phyloP scores from a whole-genome alignment of 2,113 vertebrate genomes.

The Dinomys branickii region DNA sequence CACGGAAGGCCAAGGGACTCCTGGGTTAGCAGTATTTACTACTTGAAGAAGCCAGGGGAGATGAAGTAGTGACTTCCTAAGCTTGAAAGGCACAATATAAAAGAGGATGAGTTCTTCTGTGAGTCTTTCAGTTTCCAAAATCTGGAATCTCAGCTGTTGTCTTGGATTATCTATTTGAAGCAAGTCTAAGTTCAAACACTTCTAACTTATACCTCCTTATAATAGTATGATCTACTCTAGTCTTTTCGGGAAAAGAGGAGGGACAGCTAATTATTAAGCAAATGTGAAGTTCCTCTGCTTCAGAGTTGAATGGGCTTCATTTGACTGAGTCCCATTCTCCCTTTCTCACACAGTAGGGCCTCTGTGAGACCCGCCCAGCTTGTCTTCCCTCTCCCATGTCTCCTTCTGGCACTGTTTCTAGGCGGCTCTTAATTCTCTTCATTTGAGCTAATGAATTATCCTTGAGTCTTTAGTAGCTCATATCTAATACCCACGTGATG shows the following conservation, averaged over 20 bases:
- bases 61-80: neutral
- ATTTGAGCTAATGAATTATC: neutral
- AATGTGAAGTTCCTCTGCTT: neutral
- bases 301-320: neutral
- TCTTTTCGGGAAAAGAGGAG: neutral
- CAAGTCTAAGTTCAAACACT: neutral
- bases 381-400: neutral
- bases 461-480: neutral
- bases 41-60: neutral
- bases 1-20: neutral
- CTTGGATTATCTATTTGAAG: neutral
- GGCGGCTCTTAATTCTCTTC: neutral
- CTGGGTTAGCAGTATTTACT: conserved; percentile 21
- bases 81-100: neutral
- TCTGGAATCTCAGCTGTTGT: neutral
- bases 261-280: neutral
- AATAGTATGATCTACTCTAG: neutral
- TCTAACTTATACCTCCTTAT: neutral
- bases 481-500: neutral
- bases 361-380: neutral
- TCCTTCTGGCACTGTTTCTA: neutral
- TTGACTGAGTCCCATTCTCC: neutral
- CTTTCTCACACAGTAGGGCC: neutral
- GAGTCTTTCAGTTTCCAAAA: neutral
- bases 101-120: neutral